Evolutionary conservation across 2,113 vertebrate genomes (phyloP).

Genomic region (Lates calcarifer): DNA sequence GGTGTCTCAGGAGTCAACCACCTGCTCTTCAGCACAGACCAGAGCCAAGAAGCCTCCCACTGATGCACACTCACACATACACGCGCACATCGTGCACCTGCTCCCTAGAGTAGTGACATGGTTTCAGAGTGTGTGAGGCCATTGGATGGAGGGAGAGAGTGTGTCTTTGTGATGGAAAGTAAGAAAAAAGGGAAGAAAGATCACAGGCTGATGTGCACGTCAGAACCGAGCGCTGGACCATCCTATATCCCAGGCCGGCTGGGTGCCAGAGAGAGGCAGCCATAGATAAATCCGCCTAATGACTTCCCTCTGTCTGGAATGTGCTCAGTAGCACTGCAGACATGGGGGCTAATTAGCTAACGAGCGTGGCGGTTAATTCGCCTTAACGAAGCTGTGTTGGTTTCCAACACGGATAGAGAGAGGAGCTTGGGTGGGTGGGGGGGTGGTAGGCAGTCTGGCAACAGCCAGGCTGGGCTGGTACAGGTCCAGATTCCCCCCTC

Average conservation of each 20-base stretch:
- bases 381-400: conserved; percentile 83
- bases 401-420: conserved; percentile 78
- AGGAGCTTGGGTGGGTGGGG: conserved; percentile 57
- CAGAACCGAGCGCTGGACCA: conserved; percentile 57
- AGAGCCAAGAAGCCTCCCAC: conserved; percentile 67
- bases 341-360: conserved; percentile 87
- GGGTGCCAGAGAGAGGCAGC: conserved; percentile 74
- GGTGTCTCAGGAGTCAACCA: conserved; percentile 83
- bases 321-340: conserved; percentile 82
- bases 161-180: conserved; percentile 43
- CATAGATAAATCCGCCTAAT: conserved; percentile 85
- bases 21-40: conserved; percentile 75
- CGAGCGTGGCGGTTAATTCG: conserved; percentile 86
- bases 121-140: conserved; percentile 44
- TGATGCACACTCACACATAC: conserved; percentile 46
- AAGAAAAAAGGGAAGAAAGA: conserved; percentile 30
- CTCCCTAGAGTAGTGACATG: conserved; percentile 58
- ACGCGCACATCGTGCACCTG: conserved; percentile 64
- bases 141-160: conserved; percentile 28
- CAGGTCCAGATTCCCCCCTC: conserved; percentile 68
- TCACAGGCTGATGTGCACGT: conserved; percentile 56
- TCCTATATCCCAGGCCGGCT: conserved; percentile 65
- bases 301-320: conserved; percentile 86
- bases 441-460: conserved; percentile 73
- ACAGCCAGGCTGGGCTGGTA: conserved; percentile 71